Evolutionary conservation across 2,797 vertebrate species (phyloP), one percentile per base, ranked within the genome.

Genomic region (Danio albolineatus): DNA sequence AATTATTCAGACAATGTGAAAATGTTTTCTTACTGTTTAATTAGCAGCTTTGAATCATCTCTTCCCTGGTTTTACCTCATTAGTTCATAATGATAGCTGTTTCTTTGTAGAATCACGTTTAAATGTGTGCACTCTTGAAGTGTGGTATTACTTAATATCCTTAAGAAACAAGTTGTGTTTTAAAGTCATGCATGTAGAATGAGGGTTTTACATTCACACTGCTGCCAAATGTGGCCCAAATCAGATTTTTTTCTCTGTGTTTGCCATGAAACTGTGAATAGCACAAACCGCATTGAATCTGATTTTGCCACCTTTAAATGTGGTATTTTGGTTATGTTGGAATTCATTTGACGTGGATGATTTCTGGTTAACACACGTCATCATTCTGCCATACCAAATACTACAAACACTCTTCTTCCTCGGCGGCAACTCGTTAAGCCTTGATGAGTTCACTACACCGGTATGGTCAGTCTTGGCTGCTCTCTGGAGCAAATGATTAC

Each of bases 1-100:
- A 38, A 73, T 48, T 12, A 48, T 38, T 61, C 44, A 43, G 38
- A 73, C 2, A 57, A 3, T 10, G 39, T 70, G 28, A 13, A 73
- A 59, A 46, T 41, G 12, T 53, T 61, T 13, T 10, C 59, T 53
- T 10, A 73, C 59, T 36, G 54, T 46, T 59, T 59, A 46, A 73
- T 59, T 73, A 13, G 54, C 21, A 59, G 41, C 71, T 73, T 36
- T 73, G 54, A 59, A 44, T 28, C 7, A 36, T 46, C 10, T 49
- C 8, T 5, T 49, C 14, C 14, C 14, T 69, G 21, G 21, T 49
- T 49, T 38, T n/a, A 51, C 9, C 14, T 17, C 21, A 72, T 54
- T 72, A 72, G 17, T 57, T 57, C 17, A 59, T 59, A 57, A 73
- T 36, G 21, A 60, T 16, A 38, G 10, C 21, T 13, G 9, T 73